Evolutionary conservation across 2,113 vertebrate species (phyloP).

Genomic region (Oncorhynchus masou): DNA sequence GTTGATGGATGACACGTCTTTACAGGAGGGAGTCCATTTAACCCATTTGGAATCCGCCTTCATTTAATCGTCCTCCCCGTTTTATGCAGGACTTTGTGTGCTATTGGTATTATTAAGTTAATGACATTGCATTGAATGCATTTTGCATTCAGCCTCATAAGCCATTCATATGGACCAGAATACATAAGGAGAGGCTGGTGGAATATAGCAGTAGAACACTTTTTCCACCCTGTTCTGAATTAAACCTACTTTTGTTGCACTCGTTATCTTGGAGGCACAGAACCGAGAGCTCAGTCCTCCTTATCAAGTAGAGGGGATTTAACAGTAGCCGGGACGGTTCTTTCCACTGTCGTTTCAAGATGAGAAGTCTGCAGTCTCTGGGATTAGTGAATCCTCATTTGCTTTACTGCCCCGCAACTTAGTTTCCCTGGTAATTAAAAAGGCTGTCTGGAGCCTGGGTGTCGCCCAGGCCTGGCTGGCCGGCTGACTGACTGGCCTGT

Average conservation of each 20-base stretch:
- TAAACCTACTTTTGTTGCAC: constrained; percentile 21
- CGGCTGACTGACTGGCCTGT: background rate
- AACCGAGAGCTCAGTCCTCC: constrained; percentile 20
- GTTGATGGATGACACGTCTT: constrained; percentile 40
- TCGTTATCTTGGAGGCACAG: constrained; percentile 38
- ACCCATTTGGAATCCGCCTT: constrained; percentile 6
- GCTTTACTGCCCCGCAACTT: constrained; percentile 40
- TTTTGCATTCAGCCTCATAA: constrained; percentile 14
- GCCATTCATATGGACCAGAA: background rate
- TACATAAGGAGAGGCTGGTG: background rate
- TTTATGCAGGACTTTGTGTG: constrained; percentile 3
- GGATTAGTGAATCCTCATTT: constrained; percentile 41
- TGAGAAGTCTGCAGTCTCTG: constrained; percentile 37
- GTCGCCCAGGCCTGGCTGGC: background rate
- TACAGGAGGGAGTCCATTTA: constrained; percentile 31
- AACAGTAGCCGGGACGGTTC: constrained; percentile 15
- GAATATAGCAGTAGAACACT: background rate
- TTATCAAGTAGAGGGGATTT: constrained; percentile 46
- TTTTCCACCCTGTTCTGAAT: constrained; percentile 23
- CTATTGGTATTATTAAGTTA: constrained; percentile 19
- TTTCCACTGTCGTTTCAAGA: constrained; percentile 26
- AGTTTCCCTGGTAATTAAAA: constrained; percentile 65
- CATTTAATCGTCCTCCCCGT: constrained; percentile 16
- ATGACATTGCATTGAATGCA: constrained; percentile 6
- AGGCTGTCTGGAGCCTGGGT: constrained; percentile 40